These are phyloP conservation scores for Syngnathus rostellatus DNA, from an alignment of 2,797 vertebrate species.

Conservation along the genomic window DNA sequence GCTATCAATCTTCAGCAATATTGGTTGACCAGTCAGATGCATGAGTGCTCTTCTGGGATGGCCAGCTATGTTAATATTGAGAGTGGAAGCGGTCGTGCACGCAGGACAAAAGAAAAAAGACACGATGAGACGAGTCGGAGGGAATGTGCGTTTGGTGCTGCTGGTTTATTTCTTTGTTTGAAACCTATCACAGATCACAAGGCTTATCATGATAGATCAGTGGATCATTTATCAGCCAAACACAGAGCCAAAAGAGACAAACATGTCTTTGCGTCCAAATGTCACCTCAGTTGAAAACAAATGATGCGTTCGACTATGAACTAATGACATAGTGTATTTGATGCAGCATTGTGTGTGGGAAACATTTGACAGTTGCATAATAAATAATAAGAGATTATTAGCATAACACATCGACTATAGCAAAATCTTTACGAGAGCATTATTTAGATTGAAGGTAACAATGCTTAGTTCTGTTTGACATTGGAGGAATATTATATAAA, in stretches of 20 bases:
- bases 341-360: background rate
- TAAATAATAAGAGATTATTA: background rate
- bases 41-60: conserved; percentile 1
- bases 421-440: background rate
- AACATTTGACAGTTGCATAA: background rate
- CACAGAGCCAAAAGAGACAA: conserved; percentile 10
- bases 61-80: background rate
- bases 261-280: background rate
- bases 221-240: conserved; percentile 9
- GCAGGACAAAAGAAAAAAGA: background rate
- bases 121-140: background rate
- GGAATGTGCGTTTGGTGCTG: background rate
- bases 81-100: no score
- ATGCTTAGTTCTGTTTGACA: background rate
- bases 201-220: conserved; percentile 13
- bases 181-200: conserved; percentile 6
- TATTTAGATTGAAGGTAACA: background rate
- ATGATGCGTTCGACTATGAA: background rate
- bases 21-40: conserved; percentile 7
- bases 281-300: background rate
- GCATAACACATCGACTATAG: background rate
- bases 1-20: conserved; percentile 1
- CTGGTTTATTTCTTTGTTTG: conserved; percentile 6
- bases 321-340: background rate
- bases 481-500: background rate